Percentiles rank a stretch among this genome's conserved stretches.
Conservation (phyloP, 1,140 invertebrate genomes). For the Ganaspis sp. region DNA sequence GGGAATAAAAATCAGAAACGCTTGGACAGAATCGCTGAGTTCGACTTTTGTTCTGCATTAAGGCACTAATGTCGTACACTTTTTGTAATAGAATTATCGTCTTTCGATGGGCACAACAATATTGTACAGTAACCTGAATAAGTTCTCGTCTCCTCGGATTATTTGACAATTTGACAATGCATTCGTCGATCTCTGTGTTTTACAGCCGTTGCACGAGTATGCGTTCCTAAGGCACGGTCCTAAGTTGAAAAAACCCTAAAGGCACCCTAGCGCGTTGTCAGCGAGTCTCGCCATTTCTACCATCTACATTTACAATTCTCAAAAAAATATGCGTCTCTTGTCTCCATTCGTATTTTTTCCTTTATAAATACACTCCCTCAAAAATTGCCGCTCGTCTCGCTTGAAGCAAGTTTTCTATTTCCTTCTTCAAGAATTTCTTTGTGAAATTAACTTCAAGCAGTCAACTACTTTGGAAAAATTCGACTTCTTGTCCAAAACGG, state of each 20-base stretch:
- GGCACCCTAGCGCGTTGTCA: constrained; percentile 63
- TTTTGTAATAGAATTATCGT: constrained; percentile 11
- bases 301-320: constrained; percentile 32
- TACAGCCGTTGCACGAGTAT: constrained; percentile 34
- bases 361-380: constrained; percentile 30
- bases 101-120: constrained; percentile 11
- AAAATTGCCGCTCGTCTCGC: constrained; percentile 34
- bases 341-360: not conserved
- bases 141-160: not conserved
- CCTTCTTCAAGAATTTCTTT: too few species aligned
- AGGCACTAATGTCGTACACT: constrained; percentile 14
- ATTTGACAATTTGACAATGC: not conserved
- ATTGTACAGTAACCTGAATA: constrained; percentile 27
- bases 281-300: constrained; percentile 37
- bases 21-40: not conserved
- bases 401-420: too few species aligned
- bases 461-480: too few species aligned
- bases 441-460: too few species aligned
- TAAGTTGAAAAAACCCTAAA: constrained; percentile 66
- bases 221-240: constrained; percentile 67
- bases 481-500: too few species aligned
- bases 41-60: constrained; percentile 6
- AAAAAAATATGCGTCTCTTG: constrained; percentile 45
- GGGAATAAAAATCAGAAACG: not conserved
- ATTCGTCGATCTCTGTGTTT: constrained; percentile 30